Evolutionary conservation across 1,140 invertebrate species (phyloP), one percentile per base, ranked within the genome.

Genomic region (Rhagoletis zephyria): DNA sequence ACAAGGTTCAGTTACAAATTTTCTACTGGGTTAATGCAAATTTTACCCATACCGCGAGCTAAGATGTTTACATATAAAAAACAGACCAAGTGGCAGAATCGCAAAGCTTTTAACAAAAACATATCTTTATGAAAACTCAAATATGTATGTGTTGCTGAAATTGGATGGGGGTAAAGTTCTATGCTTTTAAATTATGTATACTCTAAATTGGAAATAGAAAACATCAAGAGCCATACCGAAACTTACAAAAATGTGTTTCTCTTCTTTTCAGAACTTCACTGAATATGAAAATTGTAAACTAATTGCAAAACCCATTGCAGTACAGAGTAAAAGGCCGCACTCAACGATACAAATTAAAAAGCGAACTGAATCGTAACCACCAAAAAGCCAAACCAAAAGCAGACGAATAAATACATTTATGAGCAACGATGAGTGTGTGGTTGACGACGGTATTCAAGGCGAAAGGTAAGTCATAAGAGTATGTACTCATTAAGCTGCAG

Each of bases 381-480:
- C 9, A 30, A 56, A 56, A 74, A 19, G 45, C 1, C n/a, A 81
- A 81, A 81, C 48, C 48, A 56, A 81, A 81, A 7, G 4, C n/a
- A 81, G 19, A 42, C n/a, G n/a, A 30, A 81, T 42, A 56, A 0
- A n/a, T 81, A 56, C 48, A 81, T 81, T 30, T 30, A 30, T 81
- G 74, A 19, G n/a, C 74, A n/a, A 81, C 16, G 48, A 81, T 81
- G 74, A 30, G 74, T 51, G 48, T 81, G 16, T 9, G 14, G 48
- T 42, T 81, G 48, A 10, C 30, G 48, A 56, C 45, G 30, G 9
- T 56, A 81, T 59, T 59, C 51, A 81, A 59, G 45, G n/a, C 48
- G 56, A 56, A 81, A 81, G 48, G 74, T 81, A 81, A 81, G 74
- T 56, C 9, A 67, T 5, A 67, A 6, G 4, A 4, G 40, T 67